Evolutionary conservation across 2,113 vertebrate species (phyloP).

Genomic region (Istiophorus platypterus): DNA sequence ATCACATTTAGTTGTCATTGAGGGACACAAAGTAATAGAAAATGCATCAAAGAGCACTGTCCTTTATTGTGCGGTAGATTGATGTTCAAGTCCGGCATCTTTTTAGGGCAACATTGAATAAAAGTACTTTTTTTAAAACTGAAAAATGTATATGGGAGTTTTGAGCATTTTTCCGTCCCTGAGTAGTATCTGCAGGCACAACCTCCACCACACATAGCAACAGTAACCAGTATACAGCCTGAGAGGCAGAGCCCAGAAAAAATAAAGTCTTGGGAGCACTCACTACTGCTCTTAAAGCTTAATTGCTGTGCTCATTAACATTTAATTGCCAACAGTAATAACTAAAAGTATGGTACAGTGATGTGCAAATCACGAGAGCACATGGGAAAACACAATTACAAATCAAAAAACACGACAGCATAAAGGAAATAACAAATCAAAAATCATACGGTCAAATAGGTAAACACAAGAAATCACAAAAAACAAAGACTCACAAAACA

Average conservation of each 20-base stretch:
- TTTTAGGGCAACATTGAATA: background rate
- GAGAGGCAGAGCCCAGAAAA: background rate
- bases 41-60: background rate
- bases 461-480: too few species aligned
- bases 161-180: too few species aligned
- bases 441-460: too few species aligned
- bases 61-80: background rate
- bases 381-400: too few species aligned
- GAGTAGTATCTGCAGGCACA: background rate
- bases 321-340: background rate
- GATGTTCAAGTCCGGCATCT: background rate
- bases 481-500: too few species aligned
- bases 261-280: background rate
- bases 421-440: too few species aligned
- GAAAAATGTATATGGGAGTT: background rate
- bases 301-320: background rate
- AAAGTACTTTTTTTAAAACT: too few species aligned
- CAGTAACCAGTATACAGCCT: slow-evolving; percentile 4
- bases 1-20: background rate
- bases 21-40: background rate
- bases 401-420: too few species aligned
- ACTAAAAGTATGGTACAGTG: background rate
- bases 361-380: too few species aligned
- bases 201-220: background rate
- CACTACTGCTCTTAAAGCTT: background rate